Evolutionary conservation across 2,797 vertebrate genomes (phyloP).

Genomic region (Sciurus carolinensis): DNA sequence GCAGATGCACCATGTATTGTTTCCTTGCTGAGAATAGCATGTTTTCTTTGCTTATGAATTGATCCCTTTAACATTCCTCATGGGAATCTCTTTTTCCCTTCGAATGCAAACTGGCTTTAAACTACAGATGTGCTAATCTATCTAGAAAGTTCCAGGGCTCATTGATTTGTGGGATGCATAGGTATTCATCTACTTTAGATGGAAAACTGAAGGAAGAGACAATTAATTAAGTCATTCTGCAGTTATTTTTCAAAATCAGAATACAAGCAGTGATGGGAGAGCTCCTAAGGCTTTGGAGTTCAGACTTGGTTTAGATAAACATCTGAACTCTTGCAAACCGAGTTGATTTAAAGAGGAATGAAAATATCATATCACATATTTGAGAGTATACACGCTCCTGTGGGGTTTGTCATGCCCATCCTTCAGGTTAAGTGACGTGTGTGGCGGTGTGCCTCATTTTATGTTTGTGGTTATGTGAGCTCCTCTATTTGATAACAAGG

Average conservation of each 20-base stretch:
- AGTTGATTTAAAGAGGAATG: conserved; percentile 61
- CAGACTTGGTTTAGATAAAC: conserved; percentile 71
- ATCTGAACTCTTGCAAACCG: conserved; percentile 72
- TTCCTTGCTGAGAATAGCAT: conserved; percentile 89
- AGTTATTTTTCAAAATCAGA: conserved; percentile 87
- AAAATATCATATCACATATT: conserved; percentile 49
- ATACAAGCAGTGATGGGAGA: conserved; percentile 77
- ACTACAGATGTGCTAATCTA: conserved; percentile 87
- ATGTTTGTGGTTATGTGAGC: background rate
- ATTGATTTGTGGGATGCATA: conserved; percentile 86
- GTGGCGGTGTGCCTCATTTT: background rate
- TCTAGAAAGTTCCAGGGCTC: conserved; percentile 82
- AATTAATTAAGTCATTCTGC: conserved; percentile 87
- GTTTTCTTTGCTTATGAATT: conserved; percentile 89
- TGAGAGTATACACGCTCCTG: background rate
- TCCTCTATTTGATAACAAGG: background rate
- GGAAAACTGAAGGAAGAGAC: conserved; percentile 83
- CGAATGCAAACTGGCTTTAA: conserved; percentile 84
- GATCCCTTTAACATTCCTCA: conserved; percentile 84
- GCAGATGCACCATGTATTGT: conserved; percentile 83
- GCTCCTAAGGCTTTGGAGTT: conserved; percentile 72
- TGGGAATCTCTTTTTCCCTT: conserved; percentile 77
- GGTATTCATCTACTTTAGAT: conserved; percentile 85
- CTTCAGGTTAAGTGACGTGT: background rate
- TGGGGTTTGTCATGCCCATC: background rate